These are phyloP conservation scores for Ctenodactylus gundi DNA, from an alignment of 2,113 vertebrate genomes.

Conservation along the genomic window DNA sequence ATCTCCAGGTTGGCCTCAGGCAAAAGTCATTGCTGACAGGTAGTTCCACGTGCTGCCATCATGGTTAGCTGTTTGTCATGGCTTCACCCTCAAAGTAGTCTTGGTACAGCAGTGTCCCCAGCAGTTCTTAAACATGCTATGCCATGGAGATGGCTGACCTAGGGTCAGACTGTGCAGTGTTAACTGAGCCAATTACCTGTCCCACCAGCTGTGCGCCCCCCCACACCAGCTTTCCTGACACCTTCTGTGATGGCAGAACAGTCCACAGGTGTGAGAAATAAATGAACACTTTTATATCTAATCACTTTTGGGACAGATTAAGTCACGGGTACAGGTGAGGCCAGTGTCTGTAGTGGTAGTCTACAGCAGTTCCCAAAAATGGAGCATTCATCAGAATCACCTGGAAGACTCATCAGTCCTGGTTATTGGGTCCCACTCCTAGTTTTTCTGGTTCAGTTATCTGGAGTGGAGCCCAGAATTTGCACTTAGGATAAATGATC, in stretches of 20 bases:
- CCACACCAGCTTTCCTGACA: neutral
- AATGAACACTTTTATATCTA: neutral
- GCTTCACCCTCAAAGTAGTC: neutral
- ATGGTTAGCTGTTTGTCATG: rapidly evolving
- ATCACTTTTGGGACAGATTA: neutral
- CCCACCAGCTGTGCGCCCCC: neutral
- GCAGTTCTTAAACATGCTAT: neutral
- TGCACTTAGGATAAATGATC: neutral
- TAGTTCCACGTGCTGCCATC: neutral
- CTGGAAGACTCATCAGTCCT: neutral
- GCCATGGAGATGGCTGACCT: neutral
- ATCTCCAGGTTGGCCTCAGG: neutral
- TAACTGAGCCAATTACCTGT: neutral
- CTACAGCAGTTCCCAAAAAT: neutral
- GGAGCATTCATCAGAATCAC: neutral
- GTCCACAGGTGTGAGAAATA: neutral
- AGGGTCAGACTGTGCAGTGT: neutral
- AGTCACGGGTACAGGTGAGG: neutral
- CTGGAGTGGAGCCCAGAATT: neutral
- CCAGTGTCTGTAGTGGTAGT: rapidly evolving
- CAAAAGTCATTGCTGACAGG: neutral
- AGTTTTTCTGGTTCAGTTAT: neutral
- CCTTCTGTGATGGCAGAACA: neutral
- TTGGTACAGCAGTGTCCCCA: neutral
- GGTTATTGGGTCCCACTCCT: neutral